These are phyloP conservation scores for Acromyrmex heyeri DNA, from an alignment of 1,140 invertebrate genomes.

Conservation along the genomic window DNA sequence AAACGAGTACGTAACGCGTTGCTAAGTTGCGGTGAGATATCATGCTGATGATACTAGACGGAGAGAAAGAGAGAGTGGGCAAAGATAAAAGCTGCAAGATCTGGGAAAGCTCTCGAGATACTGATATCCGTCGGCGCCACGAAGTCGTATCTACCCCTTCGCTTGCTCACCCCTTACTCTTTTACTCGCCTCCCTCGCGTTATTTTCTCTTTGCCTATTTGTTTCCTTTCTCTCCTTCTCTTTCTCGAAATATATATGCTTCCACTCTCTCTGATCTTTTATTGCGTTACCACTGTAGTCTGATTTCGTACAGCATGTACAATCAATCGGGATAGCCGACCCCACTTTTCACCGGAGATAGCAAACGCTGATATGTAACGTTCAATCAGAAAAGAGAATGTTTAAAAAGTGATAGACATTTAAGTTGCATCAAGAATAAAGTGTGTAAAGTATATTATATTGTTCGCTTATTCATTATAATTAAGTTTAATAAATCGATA, in stretches of 20 bases:
- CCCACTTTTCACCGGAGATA: slow-evolving; percentile 47
- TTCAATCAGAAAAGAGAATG: slow-evolving; percentile 39
- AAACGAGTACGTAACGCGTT: slow-evolving; percentile 36
- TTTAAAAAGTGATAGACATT: slow-evolving; percentile 19
- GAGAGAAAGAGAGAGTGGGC: slow-evolving; percentile 24
- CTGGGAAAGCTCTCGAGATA: slow-evolving; percentile 17
- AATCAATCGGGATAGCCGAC: slow-evolving; percentile 52
- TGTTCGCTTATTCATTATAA: background rate
- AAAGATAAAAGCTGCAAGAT: slow-evolving; percentile 35
- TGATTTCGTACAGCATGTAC: slow-evolving; percentile 57
- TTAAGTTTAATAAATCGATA: background rate
- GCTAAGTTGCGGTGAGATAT: slow-evolving; percentile 41
- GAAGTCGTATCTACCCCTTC: slow-evolving; percentile 54
- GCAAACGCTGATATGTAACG: background rate
- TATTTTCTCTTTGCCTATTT: slow-evolving; percentile 26
- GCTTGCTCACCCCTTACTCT: slow-evolving; percentile 1
- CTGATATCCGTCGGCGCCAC: slow-evolving; percentile 58
- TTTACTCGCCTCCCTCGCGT: slow-evolving; percentile 20
- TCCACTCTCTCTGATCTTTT: slow-evolving; percentile 29
- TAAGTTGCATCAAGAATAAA: slow-evolving; percentile 5
- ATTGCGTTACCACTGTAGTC: slow-evolving; percentile 61
- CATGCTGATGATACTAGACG: background rate
- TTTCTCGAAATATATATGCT: slow-evolving; percentile 43
- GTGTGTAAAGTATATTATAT: background rate
- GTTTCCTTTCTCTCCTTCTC: slow-evolving; percentile 45